Evolutionary conservation across 1,140 invertebrate genomes (phyloP).

Genomic region (Centruroides vittatus): DNA sequence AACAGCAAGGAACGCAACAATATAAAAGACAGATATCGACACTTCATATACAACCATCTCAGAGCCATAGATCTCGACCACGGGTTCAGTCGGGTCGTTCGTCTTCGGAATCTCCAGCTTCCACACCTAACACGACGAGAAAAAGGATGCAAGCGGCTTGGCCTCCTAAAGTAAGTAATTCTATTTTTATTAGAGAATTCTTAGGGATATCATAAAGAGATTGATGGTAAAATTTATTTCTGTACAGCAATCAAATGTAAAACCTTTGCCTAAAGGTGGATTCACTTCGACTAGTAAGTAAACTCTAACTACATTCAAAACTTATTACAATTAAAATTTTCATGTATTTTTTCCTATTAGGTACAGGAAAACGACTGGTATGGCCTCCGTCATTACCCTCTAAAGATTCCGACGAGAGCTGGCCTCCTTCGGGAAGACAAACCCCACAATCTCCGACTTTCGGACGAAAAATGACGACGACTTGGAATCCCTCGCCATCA

Average conservation of each 20-base stretch:
- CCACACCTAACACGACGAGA: background rate
- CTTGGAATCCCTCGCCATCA: slow-evolving; percentile 12
- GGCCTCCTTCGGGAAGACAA: background rate
- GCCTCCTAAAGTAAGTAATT: slow-evolving; percentile 10
- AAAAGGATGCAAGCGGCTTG: background rate
- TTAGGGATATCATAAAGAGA: too few relatives aligned
- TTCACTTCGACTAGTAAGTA: background rate
- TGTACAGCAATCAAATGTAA: too few relatives aligned
- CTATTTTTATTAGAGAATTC: too few relatives aligned
- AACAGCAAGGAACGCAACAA: too few relatives aligned
- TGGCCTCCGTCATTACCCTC: slow-evolving; percentile 6
- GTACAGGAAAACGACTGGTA: slow-evolving; percentile 8
- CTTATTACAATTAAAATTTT: background rate
- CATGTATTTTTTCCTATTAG: background rate
- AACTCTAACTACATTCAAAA: background rate
- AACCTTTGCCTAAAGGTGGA: too few relatives aligned
- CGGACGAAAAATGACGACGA: background rate
- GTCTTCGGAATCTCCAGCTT: background rate
- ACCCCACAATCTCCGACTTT: slow-evolving; percentile 5
- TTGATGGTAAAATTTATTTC: too few relatives aligned
- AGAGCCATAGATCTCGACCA: background rate
- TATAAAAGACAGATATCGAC: too few relatives aligned
- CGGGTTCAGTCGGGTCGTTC: background rate
- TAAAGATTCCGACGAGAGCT: background rate
- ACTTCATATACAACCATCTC: background rate